Percentiles rank a stretch among this genome's conserved stretches.
Conservation (phyloP, 2,888 invertebrate genomes). For the Thymelicus sylvestris region DNA sequence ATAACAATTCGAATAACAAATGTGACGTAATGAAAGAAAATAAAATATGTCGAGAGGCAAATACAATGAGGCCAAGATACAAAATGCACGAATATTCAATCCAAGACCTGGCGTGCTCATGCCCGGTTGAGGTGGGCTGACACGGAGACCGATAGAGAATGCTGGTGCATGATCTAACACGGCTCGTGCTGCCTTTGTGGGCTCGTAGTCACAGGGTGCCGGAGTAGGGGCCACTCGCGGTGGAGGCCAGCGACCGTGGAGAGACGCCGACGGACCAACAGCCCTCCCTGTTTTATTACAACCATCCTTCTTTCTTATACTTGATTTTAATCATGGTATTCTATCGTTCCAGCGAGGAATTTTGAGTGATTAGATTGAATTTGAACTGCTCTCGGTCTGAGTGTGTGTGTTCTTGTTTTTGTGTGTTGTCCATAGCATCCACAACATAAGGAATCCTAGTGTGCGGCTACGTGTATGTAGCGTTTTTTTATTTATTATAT, state of each 20-base stretch:
- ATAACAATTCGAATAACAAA: slow-evolving; percentile 2
- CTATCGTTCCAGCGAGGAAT: no score
- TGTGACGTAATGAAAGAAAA: slow-evolving; percentile 13
- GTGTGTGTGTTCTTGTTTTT: no score
- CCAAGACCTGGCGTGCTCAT: slow-evolving; percentile 81
- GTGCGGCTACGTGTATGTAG: no score
- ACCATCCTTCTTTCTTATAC: slow-evolving; percentile 40
- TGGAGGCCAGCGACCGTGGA: slow-evolving; percentile 92
- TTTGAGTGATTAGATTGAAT: no score
- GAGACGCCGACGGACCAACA: slow-evolving; percentile 89
- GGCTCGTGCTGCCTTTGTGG: slow-evolving; percentile 87
- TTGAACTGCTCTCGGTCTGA: no score
- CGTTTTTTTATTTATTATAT: no score
- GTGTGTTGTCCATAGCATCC: no score
- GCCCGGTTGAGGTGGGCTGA: slow-evolving; percentile 73
- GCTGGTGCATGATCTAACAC: slow-evolving; percentile 84
- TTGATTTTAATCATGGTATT: neutral
- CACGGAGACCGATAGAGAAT: slow-evolving; percentile 86
- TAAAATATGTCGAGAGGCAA: slow-evolving; percentile 8
- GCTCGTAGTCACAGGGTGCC: slow-evolving; percentile 95
- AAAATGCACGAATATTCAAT: slow-evolving; percentile 5
- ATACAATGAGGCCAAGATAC: slow-evolving; percentile 18
- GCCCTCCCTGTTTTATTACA: slow-evolving; percentile 82
- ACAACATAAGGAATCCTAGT: no score
- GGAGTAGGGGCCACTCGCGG: slow-evolving; percentile 88